Evolutionary conservation across 2,797 vertebrate species (phyloP), one percentile per base, ranked within the genome.

Genomic region (Erpetoichthys calabaricus): DNA sequence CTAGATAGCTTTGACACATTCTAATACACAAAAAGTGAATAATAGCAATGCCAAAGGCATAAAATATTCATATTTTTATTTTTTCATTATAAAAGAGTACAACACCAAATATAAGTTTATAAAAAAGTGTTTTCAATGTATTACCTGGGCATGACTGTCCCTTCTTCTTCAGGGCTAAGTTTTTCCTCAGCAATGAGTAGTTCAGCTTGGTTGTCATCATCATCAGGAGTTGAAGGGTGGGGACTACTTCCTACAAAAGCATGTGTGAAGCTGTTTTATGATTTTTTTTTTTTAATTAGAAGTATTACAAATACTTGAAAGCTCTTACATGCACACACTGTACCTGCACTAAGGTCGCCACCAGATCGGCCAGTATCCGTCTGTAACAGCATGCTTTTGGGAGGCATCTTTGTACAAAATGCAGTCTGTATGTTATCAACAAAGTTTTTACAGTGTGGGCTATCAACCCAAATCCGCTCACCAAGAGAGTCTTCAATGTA

Each of bases 381-480:
- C 67, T 94, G 95, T 51, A 98, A 75, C 44, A 97, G 73, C 86
- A 97, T 91, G 56, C 87, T 97, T 73, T 94, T 97, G 0, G 96
- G 94, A 8, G 95, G 94, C 90, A 94, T 93, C 75, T 86, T 96
- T 8, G 95, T 99, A 61, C 86, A 85, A 67, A 98, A 98, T 1
- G 96, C 96, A 1, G 96, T 98, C 72, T 99, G 95, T 68, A 99
- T 86, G 70, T 98, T 99, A 68, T 99, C 96, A 59, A 99, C 94
- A 65, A 99, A 98, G 0, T 81, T 88, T 75, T 95, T 97, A 72
- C 96, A 99, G 70, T 98, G 95, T 8, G 84, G 91, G 63, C 95
- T 98, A 79, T 99, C 96, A 63, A 99, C 96, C 96, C 96, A 99
- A 74, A 98, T 94, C 47, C 96, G 84, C 63, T 99, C 96, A 1